Conservation (phyloP, 2,888 invertebrate species). For the Neoitamus cyanurus region DNA sequence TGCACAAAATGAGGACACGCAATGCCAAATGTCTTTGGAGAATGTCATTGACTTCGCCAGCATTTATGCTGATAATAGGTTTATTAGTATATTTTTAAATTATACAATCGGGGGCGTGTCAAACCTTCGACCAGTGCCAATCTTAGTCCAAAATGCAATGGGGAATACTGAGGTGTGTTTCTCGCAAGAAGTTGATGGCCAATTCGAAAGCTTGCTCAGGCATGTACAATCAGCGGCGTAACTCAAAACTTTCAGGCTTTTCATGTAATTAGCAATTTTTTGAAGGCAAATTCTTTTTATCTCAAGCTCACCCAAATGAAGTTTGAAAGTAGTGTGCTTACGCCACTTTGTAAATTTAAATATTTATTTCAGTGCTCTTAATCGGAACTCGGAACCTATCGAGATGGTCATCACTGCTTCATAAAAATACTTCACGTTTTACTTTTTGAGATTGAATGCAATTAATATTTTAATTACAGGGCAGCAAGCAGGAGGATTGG, state of each 20-base stretch:
- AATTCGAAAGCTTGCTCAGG: not conserved
- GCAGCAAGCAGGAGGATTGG: slow-evolving; percentile 70
- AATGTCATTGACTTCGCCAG: slow-evolving; percentile 61
- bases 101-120: slow-evolving; percentile 56
- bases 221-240: no score
- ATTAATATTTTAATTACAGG: slow-evolving; percentile 61
- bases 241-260: no score
- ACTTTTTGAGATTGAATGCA: not conserved
- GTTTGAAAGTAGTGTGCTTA: no score
- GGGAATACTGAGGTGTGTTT: slow-evolving; percentile 60
- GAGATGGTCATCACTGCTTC: not conserved
- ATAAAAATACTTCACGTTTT: not conserved
- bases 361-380: no score
- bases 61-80: slow-evolving; percentile 57
- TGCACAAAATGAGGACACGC: slow-evolving; percentile 50
- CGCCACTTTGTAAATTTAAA: no score
- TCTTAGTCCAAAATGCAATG: slow-evolving; percentile 61
- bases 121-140: slow-evolving; percentile 61
- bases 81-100: slow-evolving; percentile 62
- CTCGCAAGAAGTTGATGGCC: slow-evolving; percentile 20
- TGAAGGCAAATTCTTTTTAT: no score
- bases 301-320: no score
- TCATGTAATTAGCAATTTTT: no score
- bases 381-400: no score
- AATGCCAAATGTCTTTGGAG: slow-evolving; percentile 61